These are phyloP conservation scores for Iselma pallidipennis DNA, from an alignment of 2,888 invertebrate genomes.

Conservation along the genomic window DNA sequence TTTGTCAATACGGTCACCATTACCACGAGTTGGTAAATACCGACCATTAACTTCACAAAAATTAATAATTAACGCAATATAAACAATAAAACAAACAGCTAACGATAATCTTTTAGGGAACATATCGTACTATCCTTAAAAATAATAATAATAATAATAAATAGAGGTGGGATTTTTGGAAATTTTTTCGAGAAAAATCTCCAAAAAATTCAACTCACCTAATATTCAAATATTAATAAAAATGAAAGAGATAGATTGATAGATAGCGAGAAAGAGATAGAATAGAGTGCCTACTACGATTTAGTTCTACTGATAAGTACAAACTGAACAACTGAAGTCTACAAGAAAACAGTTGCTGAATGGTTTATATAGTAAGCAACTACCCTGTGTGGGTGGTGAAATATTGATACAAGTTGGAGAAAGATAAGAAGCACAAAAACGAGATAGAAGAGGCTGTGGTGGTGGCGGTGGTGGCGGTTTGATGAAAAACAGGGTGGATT, in stretches of 20 bases:
- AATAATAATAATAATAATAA: slow-evolving; percentile 2
- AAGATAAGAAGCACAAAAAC: too few relatives aligned
- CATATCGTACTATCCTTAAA: slow-evolving; percentile 15
- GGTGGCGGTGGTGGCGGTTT: too few relatives aligned
- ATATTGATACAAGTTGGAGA: neutral
- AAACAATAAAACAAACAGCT: slow-evolving; percentile 26
- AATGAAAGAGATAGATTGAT: too few relatives aligned
- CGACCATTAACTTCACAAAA: slow-evolving; percentile 54
- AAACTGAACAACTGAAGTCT: neutral
- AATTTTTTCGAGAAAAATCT: neutral
- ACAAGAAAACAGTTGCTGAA: neutral
- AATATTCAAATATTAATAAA: neutral
- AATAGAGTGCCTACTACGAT: too few relatives aligned
- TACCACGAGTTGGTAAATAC: slow-evolving; percentile 60
- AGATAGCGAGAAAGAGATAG: too few relatives aligned
- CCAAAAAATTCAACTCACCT: neutral
- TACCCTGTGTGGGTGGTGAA: neutral
- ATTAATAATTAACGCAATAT: slow-evolving; percentile 49
- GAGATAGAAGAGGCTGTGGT: neutral
- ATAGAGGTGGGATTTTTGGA: neutral
- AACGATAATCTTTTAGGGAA: slow-evolving; percentile 23
- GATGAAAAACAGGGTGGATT: too few relatives aligned
- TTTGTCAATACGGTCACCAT: slow-evolving; percentile 60
- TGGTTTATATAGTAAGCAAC: neutral
- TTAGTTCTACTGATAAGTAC: neutral